phyloP scores from a whole-genome alignment of 2,888 invertebrate species.

The Eristalis intricaria region DNA sequence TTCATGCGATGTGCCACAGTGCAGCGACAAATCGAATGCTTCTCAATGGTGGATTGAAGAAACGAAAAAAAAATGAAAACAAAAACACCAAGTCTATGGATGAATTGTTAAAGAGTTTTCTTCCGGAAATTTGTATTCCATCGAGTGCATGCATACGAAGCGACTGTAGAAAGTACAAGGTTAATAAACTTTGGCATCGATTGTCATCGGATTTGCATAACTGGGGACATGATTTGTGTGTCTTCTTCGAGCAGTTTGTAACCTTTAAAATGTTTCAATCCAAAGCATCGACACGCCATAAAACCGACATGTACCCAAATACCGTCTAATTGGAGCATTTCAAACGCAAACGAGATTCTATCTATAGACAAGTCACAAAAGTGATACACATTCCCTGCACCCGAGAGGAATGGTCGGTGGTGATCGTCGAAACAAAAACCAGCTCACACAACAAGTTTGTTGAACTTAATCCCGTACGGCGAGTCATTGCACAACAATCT shows the following conservation, averaged over 20 bases:
- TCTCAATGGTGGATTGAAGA: conserved; percentile 21
- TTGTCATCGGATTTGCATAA: conserved; percentile 28
- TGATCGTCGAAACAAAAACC: background rate
- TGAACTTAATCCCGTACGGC: conserved; percentile 58
- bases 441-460: conserved; percentile 60
- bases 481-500: conserved; percentile 50
- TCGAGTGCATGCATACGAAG: conserved; percentile 31
- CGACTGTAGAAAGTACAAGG: conserved; percentile 65
- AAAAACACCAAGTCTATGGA: conserved; percentile 9
- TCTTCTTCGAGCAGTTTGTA: background rate
- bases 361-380: background rate
- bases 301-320: background rate
- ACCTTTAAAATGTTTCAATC: background rate
- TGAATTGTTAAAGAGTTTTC: conserved; percentile 48
- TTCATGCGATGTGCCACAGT: background rate
- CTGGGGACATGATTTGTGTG: no score
- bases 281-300: background rate
- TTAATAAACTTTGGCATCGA: conserved; percentile 36
- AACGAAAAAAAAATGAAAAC: background rate
- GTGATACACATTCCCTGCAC: conserved; percentile 26
- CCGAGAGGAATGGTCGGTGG: background rate
- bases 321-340: background rate
- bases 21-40: conserved; percentile 37
- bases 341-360: background rate
- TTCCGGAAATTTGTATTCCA: conserved; percentile 61